Evolutionary conservation across 2,113 vertebrate genomes (phyloP), one percentile per base, ranked within the genome.

Genomic region (Elephas maximus): DNA sequence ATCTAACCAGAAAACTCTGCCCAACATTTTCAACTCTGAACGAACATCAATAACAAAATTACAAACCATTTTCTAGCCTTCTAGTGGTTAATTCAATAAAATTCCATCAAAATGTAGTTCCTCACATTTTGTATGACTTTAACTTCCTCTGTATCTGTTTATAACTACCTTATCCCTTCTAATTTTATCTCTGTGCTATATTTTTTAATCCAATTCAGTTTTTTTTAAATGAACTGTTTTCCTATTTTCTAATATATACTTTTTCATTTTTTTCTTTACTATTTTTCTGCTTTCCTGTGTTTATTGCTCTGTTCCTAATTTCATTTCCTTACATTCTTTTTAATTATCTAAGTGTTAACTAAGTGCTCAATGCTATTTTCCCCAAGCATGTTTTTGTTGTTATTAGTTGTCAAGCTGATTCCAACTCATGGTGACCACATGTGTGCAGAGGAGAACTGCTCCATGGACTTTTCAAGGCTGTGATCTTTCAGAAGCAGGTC

Each of bases 21-120:
- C 51, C 18, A 73, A 77, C 5, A 67, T n/a, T 92, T 91, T 93
- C 20, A 80, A 63, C 67, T 80, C 71, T 88, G 9, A 91, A 95
- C 76, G 89, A 48, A 51, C 6, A 69, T n/a, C 91, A 88, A 51
- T 88, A 85, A 30, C 51, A 93, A 91, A 94, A 89, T 78, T 85
- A 76, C 69, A 85, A 80, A 67, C 18, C 15, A 81, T 86, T 37
- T 76, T 76, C 30, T 84, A 91, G 30, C 9, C 76, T 86, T 85
- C 62, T 74, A 63, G 7, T 88, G 48, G 30, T 63, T 76, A 83
- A 83, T 17, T 90, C 51, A 94, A 51, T 74, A 94, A 93, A 82
- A 71, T 26, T 21, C 30, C 51, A 76, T 15, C 65, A 81, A 88
- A 60, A 81, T 63, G 3, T 10, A 86, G 24, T 30, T 67, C 21